Evolutionary conservation across 2,888 invertebrate genomes (phyloP), one percentile per base, ranked within the genome.

Genomic region (Caradrina clavipalpis): DNA sequence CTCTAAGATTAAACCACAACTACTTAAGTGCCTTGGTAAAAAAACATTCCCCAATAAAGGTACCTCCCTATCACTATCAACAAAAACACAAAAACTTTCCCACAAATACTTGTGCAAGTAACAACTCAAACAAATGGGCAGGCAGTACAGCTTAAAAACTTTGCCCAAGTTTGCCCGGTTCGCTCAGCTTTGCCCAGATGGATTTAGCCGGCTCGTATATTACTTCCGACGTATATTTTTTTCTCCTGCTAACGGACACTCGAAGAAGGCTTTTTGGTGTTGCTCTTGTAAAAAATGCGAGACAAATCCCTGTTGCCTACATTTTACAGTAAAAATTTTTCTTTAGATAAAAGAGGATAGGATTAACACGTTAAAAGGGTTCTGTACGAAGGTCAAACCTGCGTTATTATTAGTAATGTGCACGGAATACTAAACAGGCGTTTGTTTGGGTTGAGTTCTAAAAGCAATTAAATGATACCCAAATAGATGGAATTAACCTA

Each of bases 131-230:
- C 69, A 71, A 76, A 80, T 79, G 69, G 66, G 39, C 31, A 49
- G 70, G 74, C 56, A 78, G 50, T 53, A 65, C 57, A 70, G 70
- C 83, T 80, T 83, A 71, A 74, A 73, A 78, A 83, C 69, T 80
- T 81, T 59, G 17, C 45, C 55, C 35, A 51, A 72, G 51, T 67
- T 76, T 51, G 47, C 11, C 47, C 63, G 62, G 58, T 62, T 58
- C 60, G 13, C 51, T 19, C 39, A 59, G 53, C 70, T 72, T 45
- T 49, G 47, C 50, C 62, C 59, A 80, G 73, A 73, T 58, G 64
- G 78, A 80, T 80, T 72, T 70, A 69, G 22, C 49, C 51, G 15
- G 15, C 58, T 70, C 70, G 70, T 81, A 73, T 68, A 78, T 83
- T 70, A 74, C 61, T 72, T 57, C 45, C 70, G 64, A 60, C 60